Evolutionary conservation across 2,113 vertebrate species (phyloP), one percentile per base, ranked within the genome.

Genomic region (Tychaedon coryphoeus): DNA sequence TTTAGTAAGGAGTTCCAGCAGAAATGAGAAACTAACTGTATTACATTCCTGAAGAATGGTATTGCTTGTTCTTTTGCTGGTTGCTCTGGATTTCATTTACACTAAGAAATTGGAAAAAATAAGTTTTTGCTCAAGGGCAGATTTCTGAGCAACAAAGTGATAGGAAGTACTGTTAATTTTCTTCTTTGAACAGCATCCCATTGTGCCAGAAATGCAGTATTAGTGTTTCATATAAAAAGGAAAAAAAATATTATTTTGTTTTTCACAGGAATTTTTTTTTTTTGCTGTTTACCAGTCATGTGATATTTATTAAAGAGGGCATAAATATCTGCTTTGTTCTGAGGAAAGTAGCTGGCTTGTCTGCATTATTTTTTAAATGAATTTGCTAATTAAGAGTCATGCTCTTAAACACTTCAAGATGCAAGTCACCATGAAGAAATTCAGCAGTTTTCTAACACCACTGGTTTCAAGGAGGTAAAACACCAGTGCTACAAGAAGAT

Each of bases 11-110:
- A 56, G 8, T 57, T 88, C 58, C 83, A 86, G 42, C n/a, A 86
- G 64, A 75, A 19, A 62, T 33, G 15, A 42, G 58, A 93, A 93
- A 79, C 28, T 78, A 66, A 47, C 66, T 53, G 15, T 42, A 75
- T 57, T 48, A 66, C 4, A 42, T 79, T 95, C 40, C 22, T 64
- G 22, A 10, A 75, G 48, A 34, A 56, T 12, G 73, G 13, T 11
- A 40, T 34, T 93, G 42, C 38, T 38, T 64, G 31, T 43, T 80
- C 13, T 74, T 79, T 72, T 86, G 16, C 56, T 94, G 22, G 31
- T 40, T 70, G 38, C 28, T 92, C 94, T 95, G 88, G 79, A 88
- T 90, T 91, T 88, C 40, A 43, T 92, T 85, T 77, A 51, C 26
- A 81, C 36, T 43, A 70, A 73, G 62, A 73, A 47, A 67, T 17